phyloP scores from a whole-genome alignment of 2,888 invertebrate species.

The Drosophila phalerata region DNA sequence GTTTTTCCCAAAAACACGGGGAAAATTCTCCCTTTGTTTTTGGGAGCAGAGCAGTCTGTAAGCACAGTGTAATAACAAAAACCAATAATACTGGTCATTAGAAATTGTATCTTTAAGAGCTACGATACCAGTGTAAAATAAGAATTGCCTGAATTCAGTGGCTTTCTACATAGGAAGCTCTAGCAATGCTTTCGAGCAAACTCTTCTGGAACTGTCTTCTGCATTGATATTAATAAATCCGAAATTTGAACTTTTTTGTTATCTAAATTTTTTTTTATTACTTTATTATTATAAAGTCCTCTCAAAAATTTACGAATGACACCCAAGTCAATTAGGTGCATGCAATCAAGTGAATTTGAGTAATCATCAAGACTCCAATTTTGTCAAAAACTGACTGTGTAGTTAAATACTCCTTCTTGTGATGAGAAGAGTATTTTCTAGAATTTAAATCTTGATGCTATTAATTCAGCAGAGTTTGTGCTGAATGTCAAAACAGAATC shows the following conservation, averaged over 20 bases:
- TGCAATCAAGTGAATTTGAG: neutral
- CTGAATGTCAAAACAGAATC: neutral
- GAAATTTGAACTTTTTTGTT: neutral
- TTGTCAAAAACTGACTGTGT: neutral
- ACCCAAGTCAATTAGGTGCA: neutral
- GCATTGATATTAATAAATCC: neutral
- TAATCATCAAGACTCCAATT: neutral
- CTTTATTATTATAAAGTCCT: neutral
- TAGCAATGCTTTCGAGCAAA: neutral
- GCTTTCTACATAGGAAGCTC: no score
- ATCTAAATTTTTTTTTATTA: neutral
- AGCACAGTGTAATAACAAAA: neutral
- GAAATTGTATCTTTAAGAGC: neutral
- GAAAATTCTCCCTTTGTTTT: constrained; percentile 20
- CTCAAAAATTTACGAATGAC: neutral
- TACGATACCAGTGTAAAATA: no score
- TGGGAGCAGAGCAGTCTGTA: neutral
- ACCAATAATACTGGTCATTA: neutral
- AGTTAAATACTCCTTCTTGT: neutral
- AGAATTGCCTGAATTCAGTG: no score
- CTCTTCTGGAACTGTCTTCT: neutral
- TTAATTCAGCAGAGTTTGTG: neutral
- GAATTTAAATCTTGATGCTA: neutral
- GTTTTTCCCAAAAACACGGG: constrained; percentile 26
- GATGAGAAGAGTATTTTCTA: neutral